These are phyloP conservation scores for Lepetodrilus schrolli DNA, from an alignment of 2,888 invertebrate genomes.

Conservation along the genomic window DNA sequence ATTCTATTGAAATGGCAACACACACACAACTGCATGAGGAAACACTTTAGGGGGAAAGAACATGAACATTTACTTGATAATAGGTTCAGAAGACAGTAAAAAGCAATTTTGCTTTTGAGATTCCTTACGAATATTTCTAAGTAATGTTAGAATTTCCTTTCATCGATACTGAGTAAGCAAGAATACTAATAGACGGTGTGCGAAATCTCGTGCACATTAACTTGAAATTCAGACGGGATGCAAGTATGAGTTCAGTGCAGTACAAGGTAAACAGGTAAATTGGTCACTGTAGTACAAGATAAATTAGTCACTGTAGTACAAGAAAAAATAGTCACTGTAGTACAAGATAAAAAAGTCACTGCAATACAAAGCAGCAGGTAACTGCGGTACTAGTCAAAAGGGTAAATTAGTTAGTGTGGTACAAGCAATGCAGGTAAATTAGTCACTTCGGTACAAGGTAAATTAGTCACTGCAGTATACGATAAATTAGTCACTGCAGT, in stretches of 20 bases:
- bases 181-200: not conserved
- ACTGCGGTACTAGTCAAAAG: too few relatives aligned
- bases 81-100: not conserved
- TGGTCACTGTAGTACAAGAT: too few relatives aligned
- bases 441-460: too few relatives aligned
- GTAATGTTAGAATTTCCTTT: constrained; percentile 23
- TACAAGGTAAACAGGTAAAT: constrained; percentile 7
- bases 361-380: too few relatives aligned
- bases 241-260: not conserved
- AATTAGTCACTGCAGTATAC: too few relatives aligned
- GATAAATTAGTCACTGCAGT: too few relatives aligned
- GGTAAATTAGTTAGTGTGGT: too few relatives aligned
- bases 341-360: too few relatives aligned
- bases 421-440: too few relatives aligned
- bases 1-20: constrained; percentile 18
- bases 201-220: not conserved
- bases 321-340: too few relatives aligned
- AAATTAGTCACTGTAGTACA: too few relatives aligned
- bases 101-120: constrained; percentile 23
- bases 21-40: constrained; percentile 5
- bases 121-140: constrained; percentile 8
- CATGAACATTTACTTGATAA: constrained; percentile 31
- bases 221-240: not conserved
- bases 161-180: not conserved
- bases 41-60: constrained; percentile 27